phyloP scores from a whole-genome alignment of 2,797 vertebrate genomes.

The Tragopan temminckii region DNA sequence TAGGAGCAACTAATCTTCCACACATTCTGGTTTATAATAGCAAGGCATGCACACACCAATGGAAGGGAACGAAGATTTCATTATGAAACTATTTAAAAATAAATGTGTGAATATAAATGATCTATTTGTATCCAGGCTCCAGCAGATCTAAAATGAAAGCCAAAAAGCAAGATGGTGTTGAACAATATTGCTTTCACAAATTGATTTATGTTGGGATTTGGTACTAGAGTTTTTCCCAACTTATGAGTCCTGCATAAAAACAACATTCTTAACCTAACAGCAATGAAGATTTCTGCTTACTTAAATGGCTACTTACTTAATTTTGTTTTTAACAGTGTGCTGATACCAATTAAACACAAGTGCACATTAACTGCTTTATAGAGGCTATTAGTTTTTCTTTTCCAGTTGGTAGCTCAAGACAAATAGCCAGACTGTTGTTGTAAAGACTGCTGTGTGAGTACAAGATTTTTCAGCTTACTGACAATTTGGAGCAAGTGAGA shows the following conservation, averaged over 20 bases:
- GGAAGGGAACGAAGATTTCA: constrained; percentile 67
- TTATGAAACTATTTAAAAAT: constrained; percentile 78
- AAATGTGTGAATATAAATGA: constrained; percentile 78
- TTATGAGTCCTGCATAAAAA: constrained; percentile 48
- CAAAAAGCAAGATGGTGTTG: constrained; percentile 66
- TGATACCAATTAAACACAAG: constrained; percentile 63
- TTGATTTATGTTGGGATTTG: constrained; percentile 62
- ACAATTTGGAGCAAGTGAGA: constrained; percentile 22
- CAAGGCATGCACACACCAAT: background rate
- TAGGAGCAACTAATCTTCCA: constrained; percentile 71
- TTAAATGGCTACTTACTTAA: constrained; percentile 65
- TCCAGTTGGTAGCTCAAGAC: constrained; percentile 50
- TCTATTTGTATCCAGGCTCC: constrained; percentile 69
- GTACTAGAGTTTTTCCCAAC: background rate
- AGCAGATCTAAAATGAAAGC: constrained; percentile 68
- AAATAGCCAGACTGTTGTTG: constrained; percentile 25
- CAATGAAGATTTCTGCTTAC: constrained; percentile 53
- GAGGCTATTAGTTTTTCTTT: constrained; percentile 52
- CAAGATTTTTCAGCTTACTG: constrained; percentile 24
- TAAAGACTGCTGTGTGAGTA: background rate
- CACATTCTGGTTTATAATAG: constrained; percentile 66
- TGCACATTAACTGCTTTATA: constrained; percentile 43
- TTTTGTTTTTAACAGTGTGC: constrained; percentile 49
- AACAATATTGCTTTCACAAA: constrained; percentile 47
- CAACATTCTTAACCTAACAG: background rate